Evolutionary conservation across 2,888 invertebrate genomes (phyloP).

Genomic region (Scaptomyza tumidula): DNA sequence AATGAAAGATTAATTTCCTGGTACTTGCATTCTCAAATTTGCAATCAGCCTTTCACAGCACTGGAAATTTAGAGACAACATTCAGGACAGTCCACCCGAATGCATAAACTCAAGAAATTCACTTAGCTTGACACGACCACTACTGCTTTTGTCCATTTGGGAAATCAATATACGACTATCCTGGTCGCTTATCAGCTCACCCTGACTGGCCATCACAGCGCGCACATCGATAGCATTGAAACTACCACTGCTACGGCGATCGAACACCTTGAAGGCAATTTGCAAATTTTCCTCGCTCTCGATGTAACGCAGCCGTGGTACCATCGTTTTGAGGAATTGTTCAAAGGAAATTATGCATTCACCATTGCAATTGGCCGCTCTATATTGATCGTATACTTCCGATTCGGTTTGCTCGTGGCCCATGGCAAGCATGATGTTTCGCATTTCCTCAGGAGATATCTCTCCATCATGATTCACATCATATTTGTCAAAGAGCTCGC

Average conservation of each 20-base stretch:
- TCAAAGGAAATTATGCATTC: slow-evolving; percentile 97
- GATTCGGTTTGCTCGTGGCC: slow-evolving; percentile 99
- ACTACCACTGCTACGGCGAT: slow-evolving; percentile 98
- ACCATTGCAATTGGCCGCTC: slow-evolving; percentile 92
- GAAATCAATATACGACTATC: slow-evolving; percentile 99
- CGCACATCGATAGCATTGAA: slow-evolving; percentile 97
- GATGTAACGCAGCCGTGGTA: slow-evolving; percentile 98
- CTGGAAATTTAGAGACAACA: background rate
- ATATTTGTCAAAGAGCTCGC: slow-evolving; percentile 99
- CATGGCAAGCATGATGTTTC: slow-evolving; percentile 97
- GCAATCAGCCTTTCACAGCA: background rate
- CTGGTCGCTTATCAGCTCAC: slow-evolving; percentile 98
- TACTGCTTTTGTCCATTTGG: slow-evolving; percentile 98
- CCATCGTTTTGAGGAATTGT: slow-evolving; percentile 99
- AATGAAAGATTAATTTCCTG: too few relatives aligned
- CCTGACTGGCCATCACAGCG: slow-evolving; percentile 99
- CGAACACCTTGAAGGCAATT: slow-evolving; percentile 86
- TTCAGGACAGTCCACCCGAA: background rate
- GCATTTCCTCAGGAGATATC: slow-evolving; percentile 98
- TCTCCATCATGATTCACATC: slow-evolving; percentile 99
- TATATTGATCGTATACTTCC: slow-evolving; percentile 99
- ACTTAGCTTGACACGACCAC: slow-evolving; percentile 90
- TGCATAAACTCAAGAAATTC: slow-evolving; percentile 88
- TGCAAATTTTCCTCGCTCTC: slow-evolving; percentile 99
- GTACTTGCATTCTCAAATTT: too few relatives aligned